Percentiles rank a stretch among this genome's conserved stretches.
Conservation (phyloP, 2,113 vertebrate species). For the Pangasianodon hypophthalmus region DNA sequence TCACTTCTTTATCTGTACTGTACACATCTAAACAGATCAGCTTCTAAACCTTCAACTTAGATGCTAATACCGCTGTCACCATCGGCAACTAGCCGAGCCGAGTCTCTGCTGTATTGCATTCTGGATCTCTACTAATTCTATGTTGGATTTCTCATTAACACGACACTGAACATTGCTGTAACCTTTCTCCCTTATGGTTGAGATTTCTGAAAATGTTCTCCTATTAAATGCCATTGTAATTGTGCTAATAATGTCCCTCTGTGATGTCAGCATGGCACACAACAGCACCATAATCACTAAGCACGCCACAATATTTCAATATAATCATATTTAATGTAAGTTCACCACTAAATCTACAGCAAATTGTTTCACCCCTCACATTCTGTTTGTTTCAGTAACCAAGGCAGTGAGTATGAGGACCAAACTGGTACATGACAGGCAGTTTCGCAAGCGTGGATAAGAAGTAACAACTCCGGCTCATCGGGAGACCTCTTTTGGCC, state of each 20-base stretch:
- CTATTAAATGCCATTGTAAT: not conserved
- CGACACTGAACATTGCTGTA: not conserved
- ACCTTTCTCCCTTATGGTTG: not conserved
- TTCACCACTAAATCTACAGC: not conserved
- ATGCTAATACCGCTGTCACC: not conserved
- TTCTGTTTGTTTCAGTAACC: not conserved
- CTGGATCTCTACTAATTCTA: too few relatives aligned
- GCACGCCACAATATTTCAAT: not conserved
- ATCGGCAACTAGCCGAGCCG: not conserved
- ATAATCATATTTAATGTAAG: not conserved
- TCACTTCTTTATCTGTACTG: not conserved
- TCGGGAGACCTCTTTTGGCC: constrained; percentile 8
- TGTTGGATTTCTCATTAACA: not conserved
- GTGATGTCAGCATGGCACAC: not conserved
- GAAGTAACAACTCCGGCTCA: not conserved
- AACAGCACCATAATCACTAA: not conserved
- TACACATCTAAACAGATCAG: not conserved
- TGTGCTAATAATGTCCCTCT: not conserved
- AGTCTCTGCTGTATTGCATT: too few relatives aligned
- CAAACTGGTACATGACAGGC: not conserved
- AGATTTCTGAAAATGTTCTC: not conserved
- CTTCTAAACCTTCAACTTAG: not conserved
- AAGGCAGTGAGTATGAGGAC: not conserved
- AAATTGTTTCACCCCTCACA: not conserved
- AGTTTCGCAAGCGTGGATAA: not conserved